phyloP scores from a whole-genome alignment of 2,797 vertebrate genomes.

The Coranthus polyacanthus region DNA sequence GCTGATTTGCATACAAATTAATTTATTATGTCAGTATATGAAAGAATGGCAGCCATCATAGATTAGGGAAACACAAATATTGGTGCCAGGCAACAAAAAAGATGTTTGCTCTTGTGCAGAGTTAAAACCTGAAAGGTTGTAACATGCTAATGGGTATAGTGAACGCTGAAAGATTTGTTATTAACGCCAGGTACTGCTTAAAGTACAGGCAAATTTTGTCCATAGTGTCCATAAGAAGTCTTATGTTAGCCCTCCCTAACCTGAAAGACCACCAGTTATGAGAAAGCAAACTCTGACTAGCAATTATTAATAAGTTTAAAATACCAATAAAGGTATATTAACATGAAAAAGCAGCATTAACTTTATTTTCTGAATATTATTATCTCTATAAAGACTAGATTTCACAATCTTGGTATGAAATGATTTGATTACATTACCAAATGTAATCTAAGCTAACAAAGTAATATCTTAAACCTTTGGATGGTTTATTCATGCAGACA shows the following conservation, averaged over 20 bases:
- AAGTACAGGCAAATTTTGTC: constrained; percentile 31
- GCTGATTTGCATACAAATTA: constrained; percentile 74
- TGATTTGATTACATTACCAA: no score
- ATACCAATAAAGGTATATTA: neutral
- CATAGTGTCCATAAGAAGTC: constrained; percentile 1
- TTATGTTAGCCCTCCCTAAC: neutral
- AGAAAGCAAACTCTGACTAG: neutral
- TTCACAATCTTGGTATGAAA: no score
- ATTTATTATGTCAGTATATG: constrained; percentile 67
- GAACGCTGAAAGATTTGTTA: constrained; percentile 9
- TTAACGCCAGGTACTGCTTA: constrained; percentile 21
- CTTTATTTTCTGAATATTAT: no score
- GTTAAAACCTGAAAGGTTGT: constrained; percentile 46
- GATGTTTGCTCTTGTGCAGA: constrained; percentile 55
- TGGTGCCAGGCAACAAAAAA: constrained; percentile 62
- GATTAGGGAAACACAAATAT: constrained; percentile 70
- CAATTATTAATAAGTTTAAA: neutral
- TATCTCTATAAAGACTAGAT: no score
- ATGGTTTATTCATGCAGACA: neutral
- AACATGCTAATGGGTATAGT: constrained; percentile 27
- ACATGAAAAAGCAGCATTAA: neutral
- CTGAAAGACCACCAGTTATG: neutral
- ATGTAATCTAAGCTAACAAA: no score
- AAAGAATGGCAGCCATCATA: constrained; percentile 55
- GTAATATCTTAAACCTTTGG: neutral